phyloP scores from a whole-genome alignment of 2,797 vertebrate species.

The Acrossocheilus fasciatus region DNA sequence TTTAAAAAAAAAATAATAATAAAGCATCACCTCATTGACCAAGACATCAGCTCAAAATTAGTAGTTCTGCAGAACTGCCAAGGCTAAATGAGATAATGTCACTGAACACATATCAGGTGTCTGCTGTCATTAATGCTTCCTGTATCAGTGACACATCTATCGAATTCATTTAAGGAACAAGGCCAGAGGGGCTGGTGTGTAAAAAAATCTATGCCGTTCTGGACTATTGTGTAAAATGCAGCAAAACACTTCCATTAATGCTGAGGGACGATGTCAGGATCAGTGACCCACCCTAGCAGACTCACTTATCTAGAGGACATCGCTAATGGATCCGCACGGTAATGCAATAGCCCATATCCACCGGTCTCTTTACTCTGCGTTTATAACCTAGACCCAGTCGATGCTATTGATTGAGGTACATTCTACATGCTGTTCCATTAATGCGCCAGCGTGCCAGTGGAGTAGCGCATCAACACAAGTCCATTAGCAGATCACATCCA shows the following conservation, averaged over 20 bases:
- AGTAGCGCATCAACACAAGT: constrained; percentile 42
- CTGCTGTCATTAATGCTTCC: constrained; percentile 5
- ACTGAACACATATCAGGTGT: not conserved
- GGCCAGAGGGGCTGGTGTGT: constrained; percentile 13
- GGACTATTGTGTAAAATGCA: constrained; percentile 8
- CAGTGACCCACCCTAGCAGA: constrained; percentile 36
- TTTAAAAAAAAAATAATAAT: not conserved
- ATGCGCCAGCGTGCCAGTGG: constrained; percentile 43
- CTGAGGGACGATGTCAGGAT: constrained; percentile 34
- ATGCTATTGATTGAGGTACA: constrained; percentile 56
- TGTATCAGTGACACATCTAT: constrained; percentile 17
- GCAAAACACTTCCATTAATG: constrained; percentile 39
- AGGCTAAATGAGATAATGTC: constrained; percentile 10
- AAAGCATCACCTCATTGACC: not conserved
- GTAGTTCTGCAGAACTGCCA: not conserved
- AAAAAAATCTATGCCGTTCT: not conserved
- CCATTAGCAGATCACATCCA: constrained; percentile 48
- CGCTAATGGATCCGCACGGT: constrained; percentile 64
- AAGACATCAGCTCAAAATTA: not conserved
- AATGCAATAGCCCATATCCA: constrained; percentile 66
- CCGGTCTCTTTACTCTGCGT: constrained; percentile 63
- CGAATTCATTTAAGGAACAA: constrained; percentile 1
- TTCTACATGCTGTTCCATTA: constrained; percentile 50
- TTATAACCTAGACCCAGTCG: constrained; percentile 61
- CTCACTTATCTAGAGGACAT: constrained; percentile 52